A percentile compares a stretch with the other conserved stretches of the same genome.
Evolutionary conservation across 2,797 vertebrate genomes (phyloP).

Genomic region (Lacerta bilineata): DNA sequence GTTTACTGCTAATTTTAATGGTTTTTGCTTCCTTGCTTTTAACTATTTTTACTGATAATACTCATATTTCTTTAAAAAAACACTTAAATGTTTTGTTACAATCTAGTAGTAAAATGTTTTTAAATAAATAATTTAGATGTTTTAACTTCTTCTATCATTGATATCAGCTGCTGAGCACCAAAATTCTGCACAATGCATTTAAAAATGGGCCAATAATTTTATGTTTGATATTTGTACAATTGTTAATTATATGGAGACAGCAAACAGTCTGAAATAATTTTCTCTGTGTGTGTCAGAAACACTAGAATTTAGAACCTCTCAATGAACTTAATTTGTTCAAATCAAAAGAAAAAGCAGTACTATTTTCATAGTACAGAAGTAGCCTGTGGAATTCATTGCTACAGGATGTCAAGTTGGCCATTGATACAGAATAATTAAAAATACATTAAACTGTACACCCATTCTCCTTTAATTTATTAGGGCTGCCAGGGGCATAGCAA

Average conservation of each 20-base stretch:
- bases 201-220: background rate
- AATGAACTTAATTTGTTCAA: background rate
- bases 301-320: no score
- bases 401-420: background rate
- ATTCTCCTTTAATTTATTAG: background rate
- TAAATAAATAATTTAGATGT: background rate
- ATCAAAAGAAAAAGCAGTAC: background rate
- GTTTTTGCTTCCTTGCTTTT: no score
- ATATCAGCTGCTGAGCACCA: background rate
- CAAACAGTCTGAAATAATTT: background rate
- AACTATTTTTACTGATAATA: no score
- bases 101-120: no score
- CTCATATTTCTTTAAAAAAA: no score
- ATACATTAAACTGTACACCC: background rate
- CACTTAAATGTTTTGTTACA: no score
- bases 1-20: no score
- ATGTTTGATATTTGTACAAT: background rate
- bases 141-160: background rate
- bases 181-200: background rate
- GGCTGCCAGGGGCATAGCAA: background rate
- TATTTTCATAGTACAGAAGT: background rate
- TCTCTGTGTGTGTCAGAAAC: background rate
- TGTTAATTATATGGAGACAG: background rate
- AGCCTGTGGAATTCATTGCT: background rate
- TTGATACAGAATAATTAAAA: background rate